Evolutionary conservation across 2,113 vertebrate species (phyloP).

Genomic region (Prietella phreatophila): DNA sequence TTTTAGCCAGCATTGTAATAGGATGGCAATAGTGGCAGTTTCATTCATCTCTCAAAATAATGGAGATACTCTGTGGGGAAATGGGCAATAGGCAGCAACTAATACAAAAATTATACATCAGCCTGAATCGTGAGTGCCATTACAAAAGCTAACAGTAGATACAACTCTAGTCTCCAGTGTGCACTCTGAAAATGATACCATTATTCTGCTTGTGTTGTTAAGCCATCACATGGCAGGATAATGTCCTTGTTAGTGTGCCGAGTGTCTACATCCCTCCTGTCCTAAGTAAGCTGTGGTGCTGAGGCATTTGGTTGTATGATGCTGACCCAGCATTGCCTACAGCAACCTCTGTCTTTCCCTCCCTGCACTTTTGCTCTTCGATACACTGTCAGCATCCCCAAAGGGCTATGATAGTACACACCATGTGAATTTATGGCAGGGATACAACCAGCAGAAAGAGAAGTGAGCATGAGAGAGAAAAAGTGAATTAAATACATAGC

Average conservation of each 20-base stretch:
- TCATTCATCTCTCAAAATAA: conserved; percentile 7
- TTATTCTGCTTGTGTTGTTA: background rate
- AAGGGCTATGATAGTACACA: conserved; percentile 6
- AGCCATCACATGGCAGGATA: conserved; percentile 55
- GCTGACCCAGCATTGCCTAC: conserved; percentile 66
- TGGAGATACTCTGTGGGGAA: background rate
- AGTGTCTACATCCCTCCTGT: conserved; percentile 50
- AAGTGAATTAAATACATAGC: background rate
- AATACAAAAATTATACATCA: background rate
- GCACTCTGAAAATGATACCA: conserved; percentile 20
- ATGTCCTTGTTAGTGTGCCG: conserved; percentile 49
- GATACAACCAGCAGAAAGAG: background rate
- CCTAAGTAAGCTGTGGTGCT: conserved; percentile 59
- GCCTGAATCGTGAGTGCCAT: background rate
- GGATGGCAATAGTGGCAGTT: background rate
- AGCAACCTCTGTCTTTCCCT: conserved; percentile 16
- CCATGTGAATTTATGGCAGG: conserved; percentile 16
- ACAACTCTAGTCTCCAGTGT: background rate
- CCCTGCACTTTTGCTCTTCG: background rate
- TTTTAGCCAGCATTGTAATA: conserved; percentile 27
- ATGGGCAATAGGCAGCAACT: background rate
- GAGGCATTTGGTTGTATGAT: conserved; percentile 57
- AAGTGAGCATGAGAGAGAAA: background rate
- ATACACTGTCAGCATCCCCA: conserved; percentile 14
- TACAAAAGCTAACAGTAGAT: background rate